Percentiles rank a stretch among this genome's conserved stretches.
phyloP scores from a whole-genome alignment of 2,113 vertebrate genomes.

The Corapipo altera region DNA sequence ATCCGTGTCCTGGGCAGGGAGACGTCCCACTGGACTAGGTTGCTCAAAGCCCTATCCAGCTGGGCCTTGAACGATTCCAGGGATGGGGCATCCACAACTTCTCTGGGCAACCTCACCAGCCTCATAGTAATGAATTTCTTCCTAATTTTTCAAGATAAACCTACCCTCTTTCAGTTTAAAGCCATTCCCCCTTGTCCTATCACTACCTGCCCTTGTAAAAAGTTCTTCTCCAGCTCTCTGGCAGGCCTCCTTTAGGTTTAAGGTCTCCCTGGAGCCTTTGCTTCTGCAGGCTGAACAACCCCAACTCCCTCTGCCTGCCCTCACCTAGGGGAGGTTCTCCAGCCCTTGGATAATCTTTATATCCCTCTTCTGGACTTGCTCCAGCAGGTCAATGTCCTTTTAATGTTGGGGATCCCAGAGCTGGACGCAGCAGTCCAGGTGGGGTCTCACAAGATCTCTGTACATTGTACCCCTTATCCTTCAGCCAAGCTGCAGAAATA shows the following conservation, averaged over 20 bases:
- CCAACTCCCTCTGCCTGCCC: neutral
- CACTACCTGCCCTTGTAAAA: neutral
- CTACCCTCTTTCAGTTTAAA: neutral
- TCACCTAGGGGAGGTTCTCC: neutral
- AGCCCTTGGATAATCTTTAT: neutral
- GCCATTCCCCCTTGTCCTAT: neutral
- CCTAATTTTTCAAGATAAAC: neutral
- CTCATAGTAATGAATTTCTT: neutral
- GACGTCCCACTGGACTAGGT: rapidly evolving
- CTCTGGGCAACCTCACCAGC: neutral
- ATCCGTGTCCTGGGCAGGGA: neutral
- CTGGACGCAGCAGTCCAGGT: neutral
- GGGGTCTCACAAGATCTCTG: neutral
- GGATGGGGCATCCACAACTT: neutral
- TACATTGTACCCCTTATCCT: neutral
- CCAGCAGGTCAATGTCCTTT: neutral
- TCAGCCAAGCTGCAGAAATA: neutral
- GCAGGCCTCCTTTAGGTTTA: neutral
- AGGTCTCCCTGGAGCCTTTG: neutral
- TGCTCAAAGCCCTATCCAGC: neutral
- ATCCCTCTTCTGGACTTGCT: neutral
- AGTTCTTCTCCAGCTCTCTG: neutral
- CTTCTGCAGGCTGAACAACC: neutral
- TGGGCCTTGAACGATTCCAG: neutral
- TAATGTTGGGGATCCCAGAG: rapidly evolving